Conservation (phyloP, 2,888 invertebrate species). For the Pterostichus madidus region DNA sequence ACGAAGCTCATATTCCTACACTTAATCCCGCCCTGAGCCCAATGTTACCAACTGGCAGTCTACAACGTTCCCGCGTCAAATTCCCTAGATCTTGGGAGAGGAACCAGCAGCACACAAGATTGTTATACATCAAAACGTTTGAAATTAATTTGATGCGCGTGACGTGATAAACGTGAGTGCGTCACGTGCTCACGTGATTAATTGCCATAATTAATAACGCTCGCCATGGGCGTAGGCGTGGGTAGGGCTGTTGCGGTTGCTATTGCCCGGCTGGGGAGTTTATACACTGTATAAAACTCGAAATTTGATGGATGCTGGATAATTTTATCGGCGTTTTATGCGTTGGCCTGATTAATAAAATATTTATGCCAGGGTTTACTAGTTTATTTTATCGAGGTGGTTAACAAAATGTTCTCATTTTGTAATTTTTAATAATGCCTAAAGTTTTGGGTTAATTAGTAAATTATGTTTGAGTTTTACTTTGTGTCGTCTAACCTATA, state of each 20-base stretch:
- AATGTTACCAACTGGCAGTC: constrained; percentile 30
- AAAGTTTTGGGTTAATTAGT: too few species aligned
- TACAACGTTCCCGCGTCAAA: constrained; percentile 2
- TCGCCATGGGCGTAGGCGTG: constrained; percentile 33
- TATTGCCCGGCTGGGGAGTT: neutral
- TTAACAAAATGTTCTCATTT: neutral
- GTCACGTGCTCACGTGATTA: constrained; percentile 65
- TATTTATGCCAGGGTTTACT: constrained; percentile 11
- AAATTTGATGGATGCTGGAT: constrained; percentile 9
- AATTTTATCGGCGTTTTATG: constrained; percentile 1
- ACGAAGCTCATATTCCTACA: constrained; percentile 19
- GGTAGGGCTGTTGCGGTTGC: constrained; percentile 10
- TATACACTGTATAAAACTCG: constrained; percentile 3
- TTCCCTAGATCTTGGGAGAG: constrained; percentile 25
- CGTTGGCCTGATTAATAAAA: neutral
- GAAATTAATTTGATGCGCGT: constrained; percentile 66
- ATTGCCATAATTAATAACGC: constrained; percentile 65
- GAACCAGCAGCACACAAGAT: constrained; percentile 36
- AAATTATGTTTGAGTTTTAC: too few species aligned
- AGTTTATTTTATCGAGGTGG: neutral
- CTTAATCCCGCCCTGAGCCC: constrained; percentile 33
- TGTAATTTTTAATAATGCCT: neutral
- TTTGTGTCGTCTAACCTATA: too few species aligned
- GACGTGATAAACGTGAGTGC: constrained; percentile 64
- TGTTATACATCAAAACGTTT: constrained; percentile 65